A percentile compares a stretch with the other conserved stretches of the same genome.
phyloP scores from a whole-genome alignment of 2,888 invertebrate genomes.

The Tetragonisca angustula region DNA sequence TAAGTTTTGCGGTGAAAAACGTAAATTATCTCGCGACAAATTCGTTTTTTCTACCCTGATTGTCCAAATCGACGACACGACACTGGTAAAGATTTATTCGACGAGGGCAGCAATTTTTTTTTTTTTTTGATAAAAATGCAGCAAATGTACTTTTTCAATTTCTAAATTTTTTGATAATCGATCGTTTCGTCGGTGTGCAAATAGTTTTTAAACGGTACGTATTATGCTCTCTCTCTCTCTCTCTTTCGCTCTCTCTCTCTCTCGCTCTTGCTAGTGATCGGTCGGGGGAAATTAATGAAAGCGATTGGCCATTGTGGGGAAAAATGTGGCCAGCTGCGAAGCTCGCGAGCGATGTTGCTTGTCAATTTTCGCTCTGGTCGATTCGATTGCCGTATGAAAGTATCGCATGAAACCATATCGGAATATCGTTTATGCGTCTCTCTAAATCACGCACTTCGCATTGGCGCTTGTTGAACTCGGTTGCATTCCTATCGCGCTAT shows the following conservation, averaged over 20 bases:
- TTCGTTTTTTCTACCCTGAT: not conserved
- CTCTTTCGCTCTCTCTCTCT: not conserved
- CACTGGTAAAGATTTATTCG: not conserved
- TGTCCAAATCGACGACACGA: not conserved
- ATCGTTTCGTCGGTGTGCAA: not conserved
- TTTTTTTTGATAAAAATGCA: too few species aligned
- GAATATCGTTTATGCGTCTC: constrained; percentile 73
- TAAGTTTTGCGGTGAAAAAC: not conserved
- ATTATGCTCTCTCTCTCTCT: not conserved
- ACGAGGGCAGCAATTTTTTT: not conserved
- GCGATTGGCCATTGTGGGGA: not conserved
- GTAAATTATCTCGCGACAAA: not conserved
- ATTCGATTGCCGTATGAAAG: constrained; percentile 59
- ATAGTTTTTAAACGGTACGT: not conserved
- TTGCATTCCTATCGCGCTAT: constrained; percentile 73
- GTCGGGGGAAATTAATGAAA: constrained; percentile 35
- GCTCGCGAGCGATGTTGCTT: constrained; percentile 29
- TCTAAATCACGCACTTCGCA: constrained; percentile 71
- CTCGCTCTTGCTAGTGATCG: not conserved
- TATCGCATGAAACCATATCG: constrained; percentile 68
- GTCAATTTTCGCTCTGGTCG: constrained; percentile 51
- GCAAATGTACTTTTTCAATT: not conserved
- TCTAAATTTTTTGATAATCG: not conserved
- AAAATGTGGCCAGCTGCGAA: constrained; percentile 28
- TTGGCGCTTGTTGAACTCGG: constrained; percentile 69